Evolutionary conservation across 2,888 invertebrate genomes (phyloP).

Genomic region (Amphiduros pacificus): DNA sequence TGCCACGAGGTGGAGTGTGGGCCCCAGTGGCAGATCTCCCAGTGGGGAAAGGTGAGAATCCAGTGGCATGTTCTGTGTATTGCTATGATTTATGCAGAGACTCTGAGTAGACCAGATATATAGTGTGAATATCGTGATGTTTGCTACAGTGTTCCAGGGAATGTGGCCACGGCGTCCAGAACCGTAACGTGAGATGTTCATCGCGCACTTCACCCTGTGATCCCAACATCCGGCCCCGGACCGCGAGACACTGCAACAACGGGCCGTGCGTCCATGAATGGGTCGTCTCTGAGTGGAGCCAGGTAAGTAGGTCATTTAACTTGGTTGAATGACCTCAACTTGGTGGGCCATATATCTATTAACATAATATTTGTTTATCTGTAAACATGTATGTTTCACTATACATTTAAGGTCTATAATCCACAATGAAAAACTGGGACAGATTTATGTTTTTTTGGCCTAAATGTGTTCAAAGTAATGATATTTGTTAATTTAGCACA

Average conservation of each 20-base stretch:
- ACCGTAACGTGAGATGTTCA: slow-evolving; percentile 23
- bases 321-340: too few species aligned
- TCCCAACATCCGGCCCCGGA: slow-evolving; percentile 1
- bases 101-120: too few species aligned
- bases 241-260: slow-evolving; percentile 13
- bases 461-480: too few species aligned
- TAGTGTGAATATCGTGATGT: too few species aligned
- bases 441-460: too few species aligned
- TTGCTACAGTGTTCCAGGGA: slow-evolving; percentile 28
- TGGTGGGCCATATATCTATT: too few species aligned
- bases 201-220: slow-evolving; percentile 15
- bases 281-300: slow-evolving; percentile 28
- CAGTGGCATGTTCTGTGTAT: background rate
- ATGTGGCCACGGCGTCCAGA: slow-evolving; percentile 25
- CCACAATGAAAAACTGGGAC: too few species aligned
- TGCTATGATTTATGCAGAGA: background rate
- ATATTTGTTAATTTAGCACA: too few species aligned
- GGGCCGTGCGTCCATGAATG: slow-evolving; percentile 29
- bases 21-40: slow-evolving; percentile 29
- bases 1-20: slow-evolving; percentile 29
- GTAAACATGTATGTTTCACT: too few species aligned
- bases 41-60: slow-evolving; percentile 30
- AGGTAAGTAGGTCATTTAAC: slow-evolving; percentile 13
- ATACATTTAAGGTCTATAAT: too few species aligned
- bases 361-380: too few species aligned